These are phyloP conservation scores for Nomada ruficornis DNA, from an alignment of 2,888 invertebrate species.

Conservation along the genomic window DNA sequence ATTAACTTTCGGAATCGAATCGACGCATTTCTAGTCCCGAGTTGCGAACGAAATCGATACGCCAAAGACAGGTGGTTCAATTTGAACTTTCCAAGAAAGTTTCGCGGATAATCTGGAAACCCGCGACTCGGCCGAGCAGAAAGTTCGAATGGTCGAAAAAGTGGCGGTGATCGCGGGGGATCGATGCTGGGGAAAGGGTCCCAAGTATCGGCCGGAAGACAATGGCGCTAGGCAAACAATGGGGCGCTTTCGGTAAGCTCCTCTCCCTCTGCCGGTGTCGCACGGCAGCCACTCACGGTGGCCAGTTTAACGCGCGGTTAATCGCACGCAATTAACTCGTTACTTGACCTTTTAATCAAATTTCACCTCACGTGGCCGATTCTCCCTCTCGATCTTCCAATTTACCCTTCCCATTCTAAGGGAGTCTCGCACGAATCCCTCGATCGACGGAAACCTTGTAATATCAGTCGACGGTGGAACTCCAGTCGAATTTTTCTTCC, in stretches of 20 bases:
- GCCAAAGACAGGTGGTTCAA: slow-evolving; percentile 6
- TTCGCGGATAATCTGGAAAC: not conserved
- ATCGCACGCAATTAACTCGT: slow-evolving; percentile 70
- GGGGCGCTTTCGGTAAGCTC: slow-evolving; percentile 44
- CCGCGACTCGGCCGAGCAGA: not conserved
- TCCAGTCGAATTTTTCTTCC: slow-evolving; percentile 37
- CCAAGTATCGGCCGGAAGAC: slow-evolving; percentile 18
- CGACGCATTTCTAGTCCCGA: not conserved
- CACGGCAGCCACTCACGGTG: slow-evolving; percentile 16
- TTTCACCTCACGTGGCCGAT: slow-evolving; percentile 28
- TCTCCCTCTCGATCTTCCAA: slow-evolving; percentile 22
- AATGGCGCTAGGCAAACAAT: slow-evolving; percentile 60
- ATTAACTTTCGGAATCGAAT: not conserved
- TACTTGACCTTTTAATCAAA: slow-evolving; percentile 69
- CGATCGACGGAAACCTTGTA: slow-evolving; percentile 11
- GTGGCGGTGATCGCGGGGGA: slow-evolving; percentile 12
- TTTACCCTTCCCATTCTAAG: not conserved
- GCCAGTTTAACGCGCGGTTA: slow-evolving; percentile 62
- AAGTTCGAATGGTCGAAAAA: slow-evolving; percentile 32
- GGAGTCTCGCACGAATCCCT: not conserved
- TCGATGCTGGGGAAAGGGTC: slow-evolving; percentile 19
- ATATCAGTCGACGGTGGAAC: slow-evolving; percentile 28
- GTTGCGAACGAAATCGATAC: not conserved
- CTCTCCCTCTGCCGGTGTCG: slow-evolving; percentile 7
- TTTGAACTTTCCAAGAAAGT: slow-evolving; percentile 22